These are phyloP conservation scores for Acropora yongei DNA, from an alignment of 64 coral and sea anemone genomes.

Conservation along the genomic window DNA sequence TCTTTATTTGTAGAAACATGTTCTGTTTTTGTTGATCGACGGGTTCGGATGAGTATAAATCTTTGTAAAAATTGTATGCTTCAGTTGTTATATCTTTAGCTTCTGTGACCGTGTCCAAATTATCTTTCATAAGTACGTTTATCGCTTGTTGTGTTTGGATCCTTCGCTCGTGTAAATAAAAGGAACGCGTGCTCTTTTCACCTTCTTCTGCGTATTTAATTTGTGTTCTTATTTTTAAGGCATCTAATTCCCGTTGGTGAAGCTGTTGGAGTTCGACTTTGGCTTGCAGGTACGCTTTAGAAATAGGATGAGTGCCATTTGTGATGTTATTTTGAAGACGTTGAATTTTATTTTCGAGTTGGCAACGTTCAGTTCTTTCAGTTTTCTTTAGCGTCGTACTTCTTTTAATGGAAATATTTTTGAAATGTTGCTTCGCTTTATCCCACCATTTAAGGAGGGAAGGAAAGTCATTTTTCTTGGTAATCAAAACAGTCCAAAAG, in stretches of 20 bases:
- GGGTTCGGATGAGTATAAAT: not conserved
- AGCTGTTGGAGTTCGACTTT: slow-evolving; percentile 15
- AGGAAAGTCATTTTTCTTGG: no score
- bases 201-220: slow-evolving; percentile 3
- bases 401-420: no score
- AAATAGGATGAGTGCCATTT: not conserved
- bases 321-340: no score
- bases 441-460: no score
- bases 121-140: not conserved
- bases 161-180: slow-evolving; percentile 2
- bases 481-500: no score
- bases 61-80: not conserved
- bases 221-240: slow-evolving; percentile 5
- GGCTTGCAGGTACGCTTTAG: not conserved
- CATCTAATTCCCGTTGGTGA: not conserved
- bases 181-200: slow-evolving; percentile 26
- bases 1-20: not conserved
- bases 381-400: no score
- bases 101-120: not conserved
- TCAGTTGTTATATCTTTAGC: not conserved
- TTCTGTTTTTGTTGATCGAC: not conserved
- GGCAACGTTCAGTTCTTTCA: no score
- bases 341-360: no score
- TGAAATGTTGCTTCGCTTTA: no score
- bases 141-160: slow-evolving; percentile 23